Evolutionary conservation across 2,113 vertebrate genomes (phyloP), one percentile per base, ranked within the genome.

Genomic region (Forbesichthys papilliferus): DNA sequence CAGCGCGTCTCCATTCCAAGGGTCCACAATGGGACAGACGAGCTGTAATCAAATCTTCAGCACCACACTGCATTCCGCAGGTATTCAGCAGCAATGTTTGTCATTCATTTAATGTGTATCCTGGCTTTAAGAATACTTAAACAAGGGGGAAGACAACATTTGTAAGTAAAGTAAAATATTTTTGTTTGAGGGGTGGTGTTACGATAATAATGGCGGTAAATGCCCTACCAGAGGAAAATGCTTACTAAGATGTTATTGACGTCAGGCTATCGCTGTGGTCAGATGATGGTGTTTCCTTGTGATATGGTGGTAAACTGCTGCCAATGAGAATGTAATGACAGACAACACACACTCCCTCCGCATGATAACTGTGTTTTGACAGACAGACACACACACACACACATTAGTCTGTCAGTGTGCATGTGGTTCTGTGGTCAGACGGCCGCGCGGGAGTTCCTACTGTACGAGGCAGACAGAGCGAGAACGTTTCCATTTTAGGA

Each of bases 401-500:
- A 1, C 71, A 56, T 63, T 33, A 66, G 61, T 64, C 55, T 65
- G 71, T 81, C 60, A n/a, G 3, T 18, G 70, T 69, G 66, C 63
- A 71, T 42, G 51, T 8, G 51, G 75, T 75, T 20, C 51, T 64
- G 72, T 4, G 36, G 69, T 71, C 80, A 63, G 58, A 68, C 36
- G 52, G 57, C 64, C 74, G 71, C 60, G 67, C 20, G 71, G 71
- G 77, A 77, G 69, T 79, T 74, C 56, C 78, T 88, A 88, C 90
- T 87, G 87, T 89, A 89, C 88, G 79, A 55, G 13, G 13, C 20
- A 61, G 54, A 63, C 49, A 73, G 59, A 77, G 69, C 83, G 56
- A 81, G 84, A 90, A 90, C 71, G 81, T 86, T 69, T 79, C 89
- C 89, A 81, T 89, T 86, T 86, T 81, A 85, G 87, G 88, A 59